These are phyloP conservation scores for Oxystoma pomonae DNA, from an alignment of 2,888 invertebrate species.

Conservation along the genomic window DNA sequence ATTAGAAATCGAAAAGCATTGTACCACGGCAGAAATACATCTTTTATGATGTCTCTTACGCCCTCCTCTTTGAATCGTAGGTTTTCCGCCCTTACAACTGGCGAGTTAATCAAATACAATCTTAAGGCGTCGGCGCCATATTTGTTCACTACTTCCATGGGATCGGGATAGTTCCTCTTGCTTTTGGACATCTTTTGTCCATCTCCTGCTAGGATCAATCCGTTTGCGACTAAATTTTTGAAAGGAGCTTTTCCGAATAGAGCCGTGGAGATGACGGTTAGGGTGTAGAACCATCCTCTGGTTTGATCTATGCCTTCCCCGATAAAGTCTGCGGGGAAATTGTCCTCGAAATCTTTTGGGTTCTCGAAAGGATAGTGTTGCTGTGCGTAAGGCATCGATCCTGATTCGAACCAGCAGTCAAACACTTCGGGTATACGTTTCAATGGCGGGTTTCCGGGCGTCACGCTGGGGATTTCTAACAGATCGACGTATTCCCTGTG, in stretches of 20 bases:
- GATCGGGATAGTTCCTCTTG: conserved; percentile 98
- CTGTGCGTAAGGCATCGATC: conserved; percentile 98
- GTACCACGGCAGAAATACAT: conserved; percentile 97
- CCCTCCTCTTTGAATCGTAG: conserved; percentile 96
- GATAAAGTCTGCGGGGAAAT: conserved; percentile 98
- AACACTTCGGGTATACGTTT: conserved; percentile 90
- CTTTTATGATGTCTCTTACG: conserved; percentile 92
- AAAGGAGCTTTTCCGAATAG: conserved; percentile 95
- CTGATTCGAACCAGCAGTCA: conserved; percentile 99
- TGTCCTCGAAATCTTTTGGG: conserved; percentile 78
- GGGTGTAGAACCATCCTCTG: conserved; percentile 96
- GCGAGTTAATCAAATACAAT: conserved; percentile 95
- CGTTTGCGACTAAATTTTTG: conserved; percentile 96
- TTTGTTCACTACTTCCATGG: conserved; percentile 82
- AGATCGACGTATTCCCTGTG: conserved; percentile 94
- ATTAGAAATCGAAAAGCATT: conserved; percentile 90
- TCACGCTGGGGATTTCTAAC: conserved; percentile 85
- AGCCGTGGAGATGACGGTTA: conserved; percentile 94
- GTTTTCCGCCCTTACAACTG: conserved; percentile 96
- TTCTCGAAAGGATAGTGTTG: conserved; percentile 95
- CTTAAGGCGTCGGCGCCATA: conserved; percentile 97
- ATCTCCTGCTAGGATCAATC: conserved; percentile 92
- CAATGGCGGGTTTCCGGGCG: conserved; percentile 75
- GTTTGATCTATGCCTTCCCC: conserved; percentile 99
- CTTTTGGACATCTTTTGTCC: conserved; percentile 99